Evolutionary conservation across 2,113 vertebrate genomes (phyloP), one percentile per base, ranked within the genome.

Genomic region (Cnemophilus loriae): DNA sequence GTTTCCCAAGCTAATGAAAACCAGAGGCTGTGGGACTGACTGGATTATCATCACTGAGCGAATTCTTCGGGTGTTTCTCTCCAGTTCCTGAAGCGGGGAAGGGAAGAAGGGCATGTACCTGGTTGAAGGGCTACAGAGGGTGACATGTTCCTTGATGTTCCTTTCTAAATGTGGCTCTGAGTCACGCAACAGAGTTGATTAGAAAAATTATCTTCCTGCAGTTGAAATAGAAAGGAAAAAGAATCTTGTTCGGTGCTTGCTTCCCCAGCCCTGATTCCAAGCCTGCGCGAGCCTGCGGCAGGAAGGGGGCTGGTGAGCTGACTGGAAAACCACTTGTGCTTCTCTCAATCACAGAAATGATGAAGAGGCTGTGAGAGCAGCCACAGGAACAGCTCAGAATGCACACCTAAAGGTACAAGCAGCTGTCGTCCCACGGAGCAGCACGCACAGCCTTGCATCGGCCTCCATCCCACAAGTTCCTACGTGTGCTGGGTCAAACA

Each of bases 151-250:
- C 85, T 68, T 75, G 60, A 44, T 78, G 57, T 80, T 87, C 78
- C 55, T 92, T 84, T 81, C 84, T 78, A 84, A 81, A 91, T 56
- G 71, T 27, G n/a, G 44, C 76, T 95, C 80, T 90, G 94, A 95
- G 64, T 95, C 73, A 88, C 5, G 16, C 56, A 41, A 27, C 0
- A 0, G 24, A n/a, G 39, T 21, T 70, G 86, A 77, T 93, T 61
- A 90, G 63, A 67, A 95, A 93, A 95, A 86, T 61, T 87, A 47
- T 49, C 79, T 90, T 60, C 84, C 69, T 39, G 44, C 53, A 61
- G 20, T 27, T 85, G 75, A 76, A 95, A 79, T 33, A 59, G 68
- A 84, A 91, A 78, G 26, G 56, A 56, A 85, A 41, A 82, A 46
- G 7, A 46, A 42, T 27, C 37, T 75, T 30, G 10, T 57, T 94